Percentiles rank a stretch among this genome's conserved stretches.
phyloP scores from a whole-genome alignment of 2,888 invertebrate genomes.

The Ceratothoa steindachneri region DNA sequence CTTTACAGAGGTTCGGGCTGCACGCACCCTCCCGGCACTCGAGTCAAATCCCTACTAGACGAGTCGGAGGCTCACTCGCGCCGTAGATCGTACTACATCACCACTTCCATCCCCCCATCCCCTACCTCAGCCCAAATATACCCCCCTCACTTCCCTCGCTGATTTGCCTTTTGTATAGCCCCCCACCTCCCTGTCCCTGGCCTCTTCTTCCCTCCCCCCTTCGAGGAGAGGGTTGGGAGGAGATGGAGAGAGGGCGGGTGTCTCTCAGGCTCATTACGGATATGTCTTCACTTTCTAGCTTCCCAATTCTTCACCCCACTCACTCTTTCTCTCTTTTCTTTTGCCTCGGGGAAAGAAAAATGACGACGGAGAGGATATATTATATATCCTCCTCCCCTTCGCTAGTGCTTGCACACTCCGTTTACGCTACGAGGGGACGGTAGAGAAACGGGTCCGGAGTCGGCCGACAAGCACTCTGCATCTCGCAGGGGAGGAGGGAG shows the following conservation, averaged over 20 bases:
- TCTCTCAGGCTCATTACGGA: background rate
- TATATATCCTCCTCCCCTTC: too few species aligned
- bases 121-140: constrained; percentile 3
- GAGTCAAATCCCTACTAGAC: constrained; percentile 5
- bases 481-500: too few species aligned
- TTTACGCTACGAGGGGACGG: background rate
- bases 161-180: background rate
- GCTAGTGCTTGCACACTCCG: background rate
- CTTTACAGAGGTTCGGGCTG: background rate
- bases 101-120: constrained; percentile 1
- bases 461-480: too few species aligned
- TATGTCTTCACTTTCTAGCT: background rate
- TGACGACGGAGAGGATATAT: background rate
- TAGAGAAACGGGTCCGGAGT: background rate
- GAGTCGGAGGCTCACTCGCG: constrained; percentile 2
- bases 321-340: background rate
- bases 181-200: background rate
- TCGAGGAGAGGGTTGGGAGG: background rate
- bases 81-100: constrained; percentile 15
- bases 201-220: background rate
- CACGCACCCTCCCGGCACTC: background rate
- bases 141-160: background rate
- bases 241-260: background rate
- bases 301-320: background rate
- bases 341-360: background rate